Conservation (phyloP, 2,888 invertebrate species). For the Andrena bicolor region DNA sequence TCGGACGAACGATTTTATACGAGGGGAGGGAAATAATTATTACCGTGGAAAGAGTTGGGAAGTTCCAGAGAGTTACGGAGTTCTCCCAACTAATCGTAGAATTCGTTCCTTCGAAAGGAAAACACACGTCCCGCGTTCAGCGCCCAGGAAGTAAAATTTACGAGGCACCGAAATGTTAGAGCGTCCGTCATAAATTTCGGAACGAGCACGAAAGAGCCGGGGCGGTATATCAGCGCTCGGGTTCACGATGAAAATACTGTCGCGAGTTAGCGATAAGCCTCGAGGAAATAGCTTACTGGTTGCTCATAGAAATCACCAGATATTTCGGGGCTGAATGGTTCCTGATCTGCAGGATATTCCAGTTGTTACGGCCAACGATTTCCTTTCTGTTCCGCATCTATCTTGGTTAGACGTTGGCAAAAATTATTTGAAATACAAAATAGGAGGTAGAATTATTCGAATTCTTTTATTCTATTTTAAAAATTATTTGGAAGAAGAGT, state of each 20-base stretch:
- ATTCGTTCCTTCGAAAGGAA: conserved; percentile 43
- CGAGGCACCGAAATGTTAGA: conserved; percentile 49
- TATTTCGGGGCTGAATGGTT: neutral
- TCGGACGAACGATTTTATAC: neutral
- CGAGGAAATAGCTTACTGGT: conserved; percentile 30
- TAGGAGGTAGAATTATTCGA: no score
- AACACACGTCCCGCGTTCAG: conserved; percentile 33
- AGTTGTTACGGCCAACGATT: neutral
- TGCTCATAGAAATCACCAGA: conserved; percentile 17
- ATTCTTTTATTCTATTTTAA: no score
- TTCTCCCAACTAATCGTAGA: conserved; percentile 31
- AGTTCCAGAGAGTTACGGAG: conserved; percentile 18
- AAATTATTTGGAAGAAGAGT: no score
- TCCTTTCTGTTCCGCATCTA: no score
- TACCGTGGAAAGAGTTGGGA: neutral
- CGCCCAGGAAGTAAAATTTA: conserved; percentile 36
- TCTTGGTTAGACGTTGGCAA: no score
- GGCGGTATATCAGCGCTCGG: conserved; percentile 47
- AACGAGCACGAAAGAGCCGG: conserved; percentile 51
- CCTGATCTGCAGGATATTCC: neutral
- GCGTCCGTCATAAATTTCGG: conserved; percentile 54
- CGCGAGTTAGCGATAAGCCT: conserved; percentile 38
- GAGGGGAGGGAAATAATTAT: conserved; percentile 12
- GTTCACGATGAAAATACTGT: conserved; percentile 43
- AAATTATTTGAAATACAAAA: no score